Percentiles rank a stretch among this genome's conserved stretches.
phyloP scores from a whole-genome alignment of 2,888 invertebrate genomes.

The Megaustenia siamemsis region DNA sequence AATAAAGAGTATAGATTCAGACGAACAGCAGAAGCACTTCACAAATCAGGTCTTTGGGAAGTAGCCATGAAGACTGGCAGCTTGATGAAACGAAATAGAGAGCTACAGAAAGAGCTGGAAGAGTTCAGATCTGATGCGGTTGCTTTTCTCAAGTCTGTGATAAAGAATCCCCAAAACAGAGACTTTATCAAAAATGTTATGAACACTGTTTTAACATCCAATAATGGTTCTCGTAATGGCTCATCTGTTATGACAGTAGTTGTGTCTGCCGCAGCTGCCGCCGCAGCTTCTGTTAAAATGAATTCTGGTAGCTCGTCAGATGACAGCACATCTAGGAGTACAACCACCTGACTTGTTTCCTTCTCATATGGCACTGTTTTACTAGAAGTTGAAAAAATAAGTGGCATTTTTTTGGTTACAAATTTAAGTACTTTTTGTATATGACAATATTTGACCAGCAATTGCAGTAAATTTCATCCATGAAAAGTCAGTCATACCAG shows the following conservation, averaged over 20 bases:
- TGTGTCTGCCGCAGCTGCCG: constrained; percentile 46
- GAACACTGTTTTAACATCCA: constrained; percentile 42
- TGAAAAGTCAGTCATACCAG: too few species aligned
- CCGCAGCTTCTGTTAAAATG: constrained; percentile 25
- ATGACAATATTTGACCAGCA: too few species aligned
- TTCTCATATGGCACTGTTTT: too few species aligned
- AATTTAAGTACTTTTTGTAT: too few species aligned
- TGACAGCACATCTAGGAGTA: constrained; percentile 29
- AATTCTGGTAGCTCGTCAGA: constrained; percentile 36
- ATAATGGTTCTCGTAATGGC: not conserved
- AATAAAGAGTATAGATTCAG: constrained; percentile 53
- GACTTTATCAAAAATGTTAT: constrained; percentile 48
- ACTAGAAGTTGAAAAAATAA: too few species aligned
- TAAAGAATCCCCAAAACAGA: constrained; percentile 56
- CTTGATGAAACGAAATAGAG: constrained; percentile 55
- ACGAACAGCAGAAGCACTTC: constrained; percentile 56
- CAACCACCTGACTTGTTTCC: constrained; percentile 15
- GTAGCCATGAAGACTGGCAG: constrained; percentile 60
- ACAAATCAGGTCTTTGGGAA: constrained; percentile 60
- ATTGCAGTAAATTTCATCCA: too few species aligned
- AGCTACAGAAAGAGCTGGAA: constrained; percentile 58
- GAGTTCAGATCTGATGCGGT: constrained; percentile 53
- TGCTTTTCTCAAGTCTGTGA: constrained; percentile 55
- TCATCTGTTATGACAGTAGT: constrained; percentile 49
- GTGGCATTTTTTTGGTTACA: too few species aligned